Base-by-base conservation (phyloP, 2,797 vertebrate species). In the Falco peregrinus region DNA sequence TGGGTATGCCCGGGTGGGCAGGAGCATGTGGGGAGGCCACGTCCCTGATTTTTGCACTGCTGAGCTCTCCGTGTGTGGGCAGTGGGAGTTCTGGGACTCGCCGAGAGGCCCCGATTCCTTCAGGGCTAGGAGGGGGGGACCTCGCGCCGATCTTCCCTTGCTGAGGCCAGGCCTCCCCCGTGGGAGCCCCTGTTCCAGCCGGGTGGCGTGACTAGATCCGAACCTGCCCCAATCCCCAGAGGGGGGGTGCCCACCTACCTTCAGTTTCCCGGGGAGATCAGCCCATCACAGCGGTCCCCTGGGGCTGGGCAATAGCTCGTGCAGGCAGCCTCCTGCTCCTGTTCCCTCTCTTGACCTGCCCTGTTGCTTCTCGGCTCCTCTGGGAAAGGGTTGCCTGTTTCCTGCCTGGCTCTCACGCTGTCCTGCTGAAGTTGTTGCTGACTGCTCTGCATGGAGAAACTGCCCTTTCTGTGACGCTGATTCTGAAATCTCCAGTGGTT, bases 391-490 rank as follows among this genome's bases (percentile, higher is more conserved):
- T 14, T 31, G 9, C 6, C 11, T 7, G 24, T 50, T n/a, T 37
- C 14, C 20, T 0, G 0, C 11, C 31, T 61, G 45, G 7, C 11
- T 45, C 21, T 69, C 28, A 1, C 2, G 0, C 33, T 17, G 28
- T 45, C 16, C 21, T 10, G 54, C 4, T 37, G 25, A 31, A 57
- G 11, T 5, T 26, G 24, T 8, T 41, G 33, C 61, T 65, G 9
- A 35, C 41, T 59, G 39, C 25, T 17, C 24, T 28, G 31, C 9
- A 1, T 4, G 8, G n/a, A 37, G n/a, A 71, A 84, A 21, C n/a
- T 0, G 1, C 37, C 29, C 4, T 54, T 47, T 8, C 56, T 0
- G 0, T 26, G 28, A 2, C 29, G 9, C 7, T 28, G 48, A n/a
- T 31, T 12, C 14, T 51, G 11, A 11, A 73, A 25, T 6, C 29